A percentile compares a stretch with the other conserved stretches of the same genome.
phyloP scores from a whole-genome alignment of 2,888 invertebrate genomes.

The Eutolmus rufibarbis region DNA sequence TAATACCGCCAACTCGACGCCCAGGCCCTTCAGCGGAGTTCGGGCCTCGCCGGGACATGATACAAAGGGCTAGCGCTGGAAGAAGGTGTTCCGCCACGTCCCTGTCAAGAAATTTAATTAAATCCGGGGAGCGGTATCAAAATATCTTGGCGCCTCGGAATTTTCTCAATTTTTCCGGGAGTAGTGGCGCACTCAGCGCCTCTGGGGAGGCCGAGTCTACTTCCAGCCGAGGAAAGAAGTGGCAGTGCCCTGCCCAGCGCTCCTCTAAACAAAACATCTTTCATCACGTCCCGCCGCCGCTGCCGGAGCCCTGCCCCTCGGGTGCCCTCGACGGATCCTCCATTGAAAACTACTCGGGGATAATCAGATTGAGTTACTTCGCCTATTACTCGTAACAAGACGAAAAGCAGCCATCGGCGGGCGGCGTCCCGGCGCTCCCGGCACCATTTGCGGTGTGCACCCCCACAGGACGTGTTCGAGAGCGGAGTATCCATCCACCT shows the following conservation, averaged over 20 bases:
- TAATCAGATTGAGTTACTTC: conserved; percentile 40
- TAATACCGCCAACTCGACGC: conserved; percentile 39
- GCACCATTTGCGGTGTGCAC: neutral
- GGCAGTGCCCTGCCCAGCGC: neutral
- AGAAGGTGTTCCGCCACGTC: conserved; percentile 33
- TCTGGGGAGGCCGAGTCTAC: neutral
- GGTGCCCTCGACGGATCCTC: conserved; percentile 10
- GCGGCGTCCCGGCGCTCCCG: neutral
- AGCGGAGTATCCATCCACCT: neutral
- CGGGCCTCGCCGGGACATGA: neutral
- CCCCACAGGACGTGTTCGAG: conserved; percentile 2
- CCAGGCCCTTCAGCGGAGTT: neutral
- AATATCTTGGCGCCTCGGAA: conserved; percentile 13
- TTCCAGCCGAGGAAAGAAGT: neutral
- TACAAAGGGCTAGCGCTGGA: conserved; percentile 22
- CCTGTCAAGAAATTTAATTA: conserved; percentile 41
- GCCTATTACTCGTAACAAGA: conserved; percentile 30
- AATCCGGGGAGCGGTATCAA: conserved; percentile 27
- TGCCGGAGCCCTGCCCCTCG: neutral
- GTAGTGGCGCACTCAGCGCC: neutral
- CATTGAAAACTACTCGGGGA: conserved; percentile 38
- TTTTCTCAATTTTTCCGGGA: neutral
- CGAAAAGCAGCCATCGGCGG: neutral
- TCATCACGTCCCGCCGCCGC: neutral
- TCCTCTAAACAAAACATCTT: conserved; percentile 4